Evolutionary conservation across 2,797 vertebrate species (phyloP).

Genomic region (Coccyzus lansbergi): DNA sequence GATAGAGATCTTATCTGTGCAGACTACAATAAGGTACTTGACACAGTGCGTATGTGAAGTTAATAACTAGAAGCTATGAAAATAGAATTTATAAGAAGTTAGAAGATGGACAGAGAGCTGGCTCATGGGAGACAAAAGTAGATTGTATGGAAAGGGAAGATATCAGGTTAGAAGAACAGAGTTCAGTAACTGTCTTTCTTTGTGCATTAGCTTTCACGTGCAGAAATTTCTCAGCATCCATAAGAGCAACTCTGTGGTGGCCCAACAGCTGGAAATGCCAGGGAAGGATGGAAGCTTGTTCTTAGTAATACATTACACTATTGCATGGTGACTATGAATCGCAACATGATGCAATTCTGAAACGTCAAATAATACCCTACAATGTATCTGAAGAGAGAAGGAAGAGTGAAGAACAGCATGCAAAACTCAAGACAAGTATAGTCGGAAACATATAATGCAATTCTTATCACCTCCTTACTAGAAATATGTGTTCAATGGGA

Average conservation of each 20-base stretch:
- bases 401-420: not conserved
- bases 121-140: not conserved
- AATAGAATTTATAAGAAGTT: not conserved
- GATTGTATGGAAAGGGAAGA: not conserved
- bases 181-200: not conserved
- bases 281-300: not conserved
- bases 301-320: not conserved
- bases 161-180: not conserved
- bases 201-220: not conserved
- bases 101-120: not conserved
- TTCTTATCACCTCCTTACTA: not conserved
- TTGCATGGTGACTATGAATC: not conserved
- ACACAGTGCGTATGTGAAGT: not conserved
- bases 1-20: not conserved
- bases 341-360: not conserved
- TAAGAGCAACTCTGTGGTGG: not conserved
- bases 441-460: not conserved
- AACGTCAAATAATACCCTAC: not conserved
- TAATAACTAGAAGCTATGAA: not conserved
- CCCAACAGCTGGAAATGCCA: not conserved
- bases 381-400: fast-evolving
- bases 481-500: not conserved
- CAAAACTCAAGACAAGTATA: not conserved
- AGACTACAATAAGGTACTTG: not conserved
- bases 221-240: not conserved